These are phyloP conservation scores for Nomada fucata DNA, from an alignment of 2,888 invertebrate species.

Conservation along the genomic window DNA sequence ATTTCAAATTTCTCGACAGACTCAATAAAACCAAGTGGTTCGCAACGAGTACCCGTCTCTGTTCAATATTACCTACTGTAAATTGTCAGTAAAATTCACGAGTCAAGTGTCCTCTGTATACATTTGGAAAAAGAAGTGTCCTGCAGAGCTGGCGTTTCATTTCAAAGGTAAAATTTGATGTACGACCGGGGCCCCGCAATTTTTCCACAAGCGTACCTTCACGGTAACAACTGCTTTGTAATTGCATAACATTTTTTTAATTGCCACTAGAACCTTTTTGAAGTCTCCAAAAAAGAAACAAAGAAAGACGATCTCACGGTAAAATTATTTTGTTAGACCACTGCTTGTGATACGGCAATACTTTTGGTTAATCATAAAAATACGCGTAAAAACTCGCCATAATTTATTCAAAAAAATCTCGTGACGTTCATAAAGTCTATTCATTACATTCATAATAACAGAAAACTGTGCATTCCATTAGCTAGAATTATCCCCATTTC, in stretches of 20 bases:
- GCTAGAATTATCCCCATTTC: no score
- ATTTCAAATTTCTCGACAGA: not conserved
- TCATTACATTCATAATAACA: no score
- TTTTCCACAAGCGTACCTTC: not conserved
- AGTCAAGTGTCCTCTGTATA: constrained; percentile 12
- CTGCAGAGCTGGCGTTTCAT: not conserved
- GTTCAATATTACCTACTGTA: constrained; percentile 10
- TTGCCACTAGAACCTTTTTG: not conserved
- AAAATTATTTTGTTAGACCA: no score
- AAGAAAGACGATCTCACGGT: no score
- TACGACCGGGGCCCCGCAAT: not conserved
- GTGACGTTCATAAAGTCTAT: no score
- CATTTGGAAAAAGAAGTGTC: constrained; percentile 3
- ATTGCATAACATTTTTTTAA: not conserved
- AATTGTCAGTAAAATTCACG: constrained; percentile 21
- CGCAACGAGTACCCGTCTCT: constrained; percentile 13
- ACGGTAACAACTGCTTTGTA: not conserved
- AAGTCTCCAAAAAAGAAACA: no score
- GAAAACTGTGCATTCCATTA: no score
- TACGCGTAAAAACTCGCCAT: no score
- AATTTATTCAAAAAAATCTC: no score
- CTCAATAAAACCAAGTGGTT: constrained; percentile 33
- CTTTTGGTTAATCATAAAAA: no score
- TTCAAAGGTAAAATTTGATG: not conserved
- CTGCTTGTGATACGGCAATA: no score